Conservation (phyloP, 2,113 vertebrate species). For the Dendrocopos noguchii region DNA sequence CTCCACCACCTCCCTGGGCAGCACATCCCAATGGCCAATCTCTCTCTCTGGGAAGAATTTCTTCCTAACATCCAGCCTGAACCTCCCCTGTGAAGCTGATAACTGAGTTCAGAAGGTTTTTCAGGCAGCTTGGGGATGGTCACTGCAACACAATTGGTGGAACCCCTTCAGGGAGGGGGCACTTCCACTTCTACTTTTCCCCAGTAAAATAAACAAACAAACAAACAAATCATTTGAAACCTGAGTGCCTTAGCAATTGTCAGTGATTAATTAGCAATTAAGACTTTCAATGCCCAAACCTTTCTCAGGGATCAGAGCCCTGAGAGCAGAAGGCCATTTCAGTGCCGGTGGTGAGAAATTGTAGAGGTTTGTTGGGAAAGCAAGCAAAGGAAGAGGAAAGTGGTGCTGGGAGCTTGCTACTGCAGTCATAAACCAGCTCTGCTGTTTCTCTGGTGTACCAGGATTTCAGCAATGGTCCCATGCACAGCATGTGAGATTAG, state of each 20-base stretch:
- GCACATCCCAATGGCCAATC: no score
- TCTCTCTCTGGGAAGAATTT: no score
- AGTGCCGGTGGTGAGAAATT: not conserved
- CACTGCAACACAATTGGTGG: not conserved
- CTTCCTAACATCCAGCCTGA: no score
- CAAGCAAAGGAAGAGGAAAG: not conserved
- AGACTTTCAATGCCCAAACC: not conserved
- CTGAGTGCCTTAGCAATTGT: not conserved
- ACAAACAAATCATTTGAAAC: not conserved
- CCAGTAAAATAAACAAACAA: not conserved
- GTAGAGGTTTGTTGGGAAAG: not conserved
- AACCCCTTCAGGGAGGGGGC: no score
- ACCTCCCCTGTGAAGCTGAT: not conserved
- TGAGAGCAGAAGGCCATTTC: not conserved
- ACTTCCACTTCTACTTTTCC: not conserved
- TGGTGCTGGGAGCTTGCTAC: not conserved
- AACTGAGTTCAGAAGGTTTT: not conserved
- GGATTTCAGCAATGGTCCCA: not conserved
- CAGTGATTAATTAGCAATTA: not conserved
- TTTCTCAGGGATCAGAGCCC: not conserved
- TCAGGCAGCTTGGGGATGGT: not conserved
- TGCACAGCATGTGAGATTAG: not conserved
- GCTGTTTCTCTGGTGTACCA: not conserved
- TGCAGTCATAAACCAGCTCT: not conserved
- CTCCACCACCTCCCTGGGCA: no score